Percentiles rank a stretch among this genome's conserved stretches.
Evolutionary conservation across 2,797 vertebrate genomes (phyloP).

Genomic region (Eremophila alpestris): DNA sequence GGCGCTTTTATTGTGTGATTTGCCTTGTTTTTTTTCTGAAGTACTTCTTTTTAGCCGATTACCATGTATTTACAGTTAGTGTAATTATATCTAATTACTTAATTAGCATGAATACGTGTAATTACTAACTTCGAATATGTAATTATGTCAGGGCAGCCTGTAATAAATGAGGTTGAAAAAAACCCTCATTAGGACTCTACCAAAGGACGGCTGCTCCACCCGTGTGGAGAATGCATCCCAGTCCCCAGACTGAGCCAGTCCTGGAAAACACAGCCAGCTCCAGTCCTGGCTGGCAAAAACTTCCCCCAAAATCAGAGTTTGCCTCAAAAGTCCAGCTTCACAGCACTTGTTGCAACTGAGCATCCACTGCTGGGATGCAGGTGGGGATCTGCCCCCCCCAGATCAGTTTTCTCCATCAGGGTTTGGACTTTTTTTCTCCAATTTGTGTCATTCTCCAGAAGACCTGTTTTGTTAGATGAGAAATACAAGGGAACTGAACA

Average conservation of each 20-base stretch:
- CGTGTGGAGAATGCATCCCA: constrained; percentile 4
- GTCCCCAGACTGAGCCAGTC: constrained; percentile 2
- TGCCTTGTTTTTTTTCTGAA: constrained; percentile 63
- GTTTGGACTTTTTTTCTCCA: background rate
- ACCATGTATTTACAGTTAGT: constrained; percentile 74
- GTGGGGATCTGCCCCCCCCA: background rate
- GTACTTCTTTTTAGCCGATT: constrained; percentile 71
- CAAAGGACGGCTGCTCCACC: constrained; percentile 55
- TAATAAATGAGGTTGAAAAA: constrained; percentile 66
- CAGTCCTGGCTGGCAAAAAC: background rate
- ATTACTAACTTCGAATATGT: constrained; percentile 72
- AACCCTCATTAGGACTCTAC: constrained; percentile 46
- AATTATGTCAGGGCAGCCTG: constrained; percentile 67
- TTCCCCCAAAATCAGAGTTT: background rate
- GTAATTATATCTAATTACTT: constrained; percentile 78
- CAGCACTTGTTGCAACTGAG: background rate
- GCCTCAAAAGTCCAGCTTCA: background rate
- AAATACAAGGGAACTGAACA: background rate
- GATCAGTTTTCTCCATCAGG: background rate
- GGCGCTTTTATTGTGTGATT: constrained; percentile 62
- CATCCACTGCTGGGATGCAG: background rate
- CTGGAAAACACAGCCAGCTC: constrained; percentile 2
- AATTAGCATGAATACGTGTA: constrained; percentile 75
- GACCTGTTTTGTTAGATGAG: background rate
- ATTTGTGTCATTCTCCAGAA: background rate